A percentile compares a stretch with the other conserved stretches of the same genome.
These are phyloP conservation scores for Etheostoma spectabile DNA, from an alignment of 2,113 vertebrate genomes.

Conservation along the genomic window DNA sequence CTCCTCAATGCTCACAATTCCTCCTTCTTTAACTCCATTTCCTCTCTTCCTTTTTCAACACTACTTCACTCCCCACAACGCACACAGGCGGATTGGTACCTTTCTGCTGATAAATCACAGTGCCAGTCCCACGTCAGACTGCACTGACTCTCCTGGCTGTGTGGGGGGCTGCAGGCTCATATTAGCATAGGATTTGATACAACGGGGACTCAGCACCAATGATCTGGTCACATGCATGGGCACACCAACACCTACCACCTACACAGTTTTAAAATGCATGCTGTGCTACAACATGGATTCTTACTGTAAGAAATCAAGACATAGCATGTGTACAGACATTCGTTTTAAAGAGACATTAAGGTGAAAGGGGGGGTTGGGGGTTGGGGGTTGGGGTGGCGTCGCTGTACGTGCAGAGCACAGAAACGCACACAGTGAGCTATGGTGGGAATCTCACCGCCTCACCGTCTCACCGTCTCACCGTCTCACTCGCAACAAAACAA, in stretches of 20 bases:
- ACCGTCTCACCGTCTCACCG: not conserved
- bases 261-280: not conserved
- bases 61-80: too few species aligned
- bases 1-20: too few species aligned
- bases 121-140: not conserved
- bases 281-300: not conserved
- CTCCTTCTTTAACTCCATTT: too few species aligned
- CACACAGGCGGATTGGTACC: too few species aligned
- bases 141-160: not conserved
- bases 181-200: not conserved
- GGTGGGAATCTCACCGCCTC: constrained; percentile 46
- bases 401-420: not conserved
- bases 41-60: too few species aligned
- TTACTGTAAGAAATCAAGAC: not conserved
- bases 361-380: not conserved
- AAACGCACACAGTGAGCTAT: not conserved
- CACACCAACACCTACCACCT: not conserved
- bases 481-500: constrained; percentile 42
- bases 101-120: too few species aligned
- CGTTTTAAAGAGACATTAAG: not conserved
- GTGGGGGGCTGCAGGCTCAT: not conserved
- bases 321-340: not conserved
- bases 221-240: not conserved
- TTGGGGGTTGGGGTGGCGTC: too few species aligned
- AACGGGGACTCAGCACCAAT: not conserved